Percentiles rank a stretch among this genome's conserved stretches.
These are phyloP conservation scores for Cetoscarus ocellatus DNA, from an alignment of 2,797 vertebrate genomes.

Conservation along the genomic window DNA sequence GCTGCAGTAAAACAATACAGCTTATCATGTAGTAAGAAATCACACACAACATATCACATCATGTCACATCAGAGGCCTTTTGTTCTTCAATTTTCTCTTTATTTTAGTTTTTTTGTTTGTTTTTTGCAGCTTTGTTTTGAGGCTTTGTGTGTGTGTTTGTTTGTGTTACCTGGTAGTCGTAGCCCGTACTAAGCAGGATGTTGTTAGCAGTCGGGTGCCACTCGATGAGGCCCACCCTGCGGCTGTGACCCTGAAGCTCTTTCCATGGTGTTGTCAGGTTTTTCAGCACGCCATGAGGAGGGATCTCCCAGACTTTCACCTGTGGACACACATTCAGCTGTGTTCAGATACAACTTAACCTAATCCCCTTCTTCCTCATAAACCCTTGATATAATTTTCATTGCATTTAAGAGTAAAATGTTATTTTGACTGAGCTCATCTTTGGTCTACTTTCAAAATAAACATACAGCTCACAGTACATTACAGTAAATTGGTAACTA, in stretches of 20 bases:
- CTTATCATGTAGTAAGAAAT: no score
- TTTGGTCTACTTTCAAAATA: no score
- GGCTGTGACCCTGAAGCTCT: constrained; percentile 89
- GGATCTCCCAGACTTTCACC: constrained; percentile 96
- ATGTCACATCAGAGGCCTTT: not conserved
- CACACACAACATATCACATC: not conserved
- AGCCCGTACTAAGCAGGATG: constrained; percentile 92
- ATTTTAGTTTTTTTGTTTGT: not conserved
- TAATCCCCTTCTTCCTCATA: not conserved
- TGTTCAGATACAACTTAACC: not conserved
- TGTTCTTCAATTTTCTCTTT: not conserved
- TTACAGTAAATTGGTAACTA: no score
- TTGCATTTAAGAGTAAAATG: not conserved
- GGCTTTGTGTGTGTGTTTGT: not conserved
- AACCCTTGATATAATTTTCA: not conserved
- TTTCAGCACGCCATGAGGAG: constrained; percentile 84
- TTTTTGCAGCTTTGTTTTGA: not conserved
- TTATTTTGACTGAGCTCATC: not conserved
- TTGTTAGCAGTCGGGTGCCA: constrained; percentile 93
- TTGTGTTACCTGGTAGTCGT: constrained; percentile 90
- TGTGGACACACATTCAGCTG: constrained; percentile 55
- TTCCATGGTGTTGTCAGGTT: constrained; percentile 87
- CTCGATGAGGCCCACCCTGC: constrained; percentile 92
- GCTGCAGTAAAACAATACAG: no score
- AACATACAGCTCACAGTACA: no score